Evolutionary conservation across 2,888 invertebrate species (phyloP), one percentile per base, ranked within the genome.

Genomic region (Muschampia plurimacula): DNA sequence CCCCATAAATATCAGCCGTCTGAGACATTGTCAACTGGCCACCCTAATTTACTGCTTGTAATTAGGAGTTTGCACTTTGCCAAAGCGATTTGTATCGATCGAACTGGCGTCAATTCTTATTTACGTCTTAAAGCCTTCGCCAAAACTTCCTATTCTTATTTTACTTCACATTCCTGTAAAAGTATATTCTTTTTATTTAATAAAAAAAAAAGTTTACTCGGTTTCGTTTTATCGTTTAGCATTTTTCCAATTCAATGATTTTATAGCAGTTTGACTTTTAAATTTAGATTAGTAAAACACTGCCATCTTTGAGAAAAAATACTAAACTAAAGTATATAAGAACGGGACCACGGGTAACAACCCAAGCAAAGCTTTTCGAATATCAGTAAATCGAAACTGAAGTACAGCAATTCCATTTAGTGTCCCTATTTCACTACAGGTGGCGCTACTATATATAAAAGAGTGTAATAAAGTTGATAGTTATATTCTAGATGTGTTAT

Each of bases 51-150:
- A 93, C 92, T 90, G 90, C 91, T 84, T 87, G 92, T 93, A 93
- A 93, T 93, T 93, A 93, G 90, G 91, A 93, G 92, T 93, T 93
- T 93, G 93, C 93, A 93, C 93, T 93, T 90, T 93, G 92, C 93
- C 91, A 92, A 91, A 93, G 88, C 93, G 92, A 93, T 93, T 93
- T 92, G 90, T 91, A 92, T 92, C 92, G 92, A 91, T 92, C 91
- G 88, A 79, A 46, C 49, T 15, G n/a, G 63, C 62, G 71, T 74
- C 72, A 70, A 70, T 60, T 66, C 67, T 67, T 72, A 60, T 67
- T 70, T 69, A 46, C 15, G 60, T 62, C 46, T 39, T 60, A 44
- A 59, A 57, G n/a, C 57, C 57, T 15, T 72, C 64, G 41, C 67
- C 72, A 59, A 72, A 72, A 67, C 62, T 57, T 62, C 28, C 28